Evolutionary conservation across 2,113 vertebrate species (phyloP).

Genomic region (Dasyornis broadbenti): DNA sequence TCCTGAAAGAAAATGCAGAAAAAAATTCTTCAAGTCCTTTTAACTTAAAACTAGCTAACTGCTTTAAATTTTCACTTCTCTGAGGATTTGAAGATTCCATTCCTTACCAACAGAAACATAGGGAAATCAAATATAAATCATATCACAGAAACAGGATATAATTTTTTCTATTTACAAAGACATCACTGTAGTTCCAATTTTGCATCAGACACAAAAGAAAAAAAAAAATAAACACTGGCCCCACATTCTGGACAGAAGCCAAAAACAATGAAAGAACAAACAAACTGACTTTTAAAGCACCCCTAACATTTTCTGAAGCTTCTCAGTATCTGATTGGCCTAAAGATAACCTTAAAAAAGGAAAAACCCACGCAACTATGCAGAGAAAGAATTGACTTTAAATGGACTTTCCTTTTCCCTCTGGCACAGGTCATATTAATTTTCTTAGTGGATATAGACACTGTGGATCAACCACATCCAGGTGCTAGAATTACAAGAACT

Average conservation of each 20-base stretch:
- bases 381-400: background rate
- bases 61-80: background rate
- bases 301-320: background rate
- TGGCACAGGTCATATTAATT: background rate
- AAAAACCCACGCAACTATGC: background rate
- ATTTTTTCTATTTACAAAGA: background rate
- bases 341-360: background rate
- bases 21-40: background rate
- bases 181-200: background rate
- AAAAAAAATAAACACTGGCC: background rate
- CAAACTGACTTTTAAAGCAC: background rate
- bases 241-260: background rate
- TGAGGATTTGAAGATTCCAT: background rate
- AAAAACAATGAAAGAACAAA: background rate
- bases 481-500: background rate
- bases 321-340: background rate
- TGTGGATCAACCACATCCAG: background rate
- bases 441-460: background rate
- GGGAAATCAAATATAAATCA: background rate
- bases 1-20: constrained; percentile 72
- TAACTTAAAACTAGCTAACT: background rate
- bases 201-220: background rate
- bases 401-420: background rate
- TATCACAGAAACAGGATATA: background rate
- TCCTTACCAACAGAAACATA: background rate